Evolutionary conservation across 2,113 vertebrate species (phyloP).

Genomic region (Caretta caretta): DNA sequence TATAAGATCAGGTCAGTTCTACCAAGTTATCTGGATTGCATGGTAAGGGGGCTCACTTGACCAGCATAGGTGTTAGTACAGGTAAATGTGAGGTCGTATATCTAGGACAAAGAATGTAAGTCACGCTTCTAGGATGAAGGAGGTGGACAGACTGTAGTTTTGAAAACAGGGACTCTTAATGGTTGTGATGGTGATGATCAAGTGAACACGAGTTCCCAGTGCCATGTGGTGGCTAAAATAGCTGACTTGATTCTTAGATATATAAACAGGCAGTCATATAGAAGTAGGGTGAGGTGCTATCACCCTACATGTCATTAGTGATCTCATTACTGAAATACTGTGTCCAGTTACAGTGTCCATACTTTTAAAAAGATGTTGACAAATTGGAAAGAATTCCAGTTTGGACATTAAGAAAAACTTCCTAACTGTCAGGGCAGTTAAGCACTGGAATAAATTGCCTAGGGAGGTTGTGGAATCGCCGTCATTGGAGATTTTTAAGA

Average conservation of each 20-base stretch:
- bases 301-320: neutral
- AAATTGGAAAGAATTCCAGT: neutral
- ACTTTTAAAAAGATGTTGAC: neutral
- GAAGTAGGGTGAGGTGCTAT: neutral
- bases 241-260: neutral
- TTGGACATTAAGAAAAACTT: too few relatives aligned
- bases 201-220: rapidly evolving
- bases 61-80: neutral
- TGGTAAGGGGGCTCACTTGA: neutral
- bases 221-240: neutral
- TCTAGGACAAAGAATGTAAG: neutral
- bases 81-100: neutral
- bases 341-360: neutral
- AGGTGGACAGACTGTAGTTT: neutral
- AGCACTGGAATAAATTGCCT: too few relatives aligned
- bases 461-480: too few relatives aligned
- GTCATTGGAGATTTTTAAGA: too few relatives aligned
- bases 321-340: neutral
- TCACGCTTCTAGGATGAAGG: neutral
- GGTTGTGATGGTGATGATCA: neutral
- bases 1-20: neutral
- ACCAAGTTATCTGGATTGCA: neutral
- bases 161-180: neutral
- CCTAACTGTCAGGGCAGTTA: too few relatives aligned
- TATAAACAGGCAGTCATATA: neutral